Base-by-base conservation (phyloP, 2,888 invertebrate genomes). In the Ethmia dodecea region DNA sequence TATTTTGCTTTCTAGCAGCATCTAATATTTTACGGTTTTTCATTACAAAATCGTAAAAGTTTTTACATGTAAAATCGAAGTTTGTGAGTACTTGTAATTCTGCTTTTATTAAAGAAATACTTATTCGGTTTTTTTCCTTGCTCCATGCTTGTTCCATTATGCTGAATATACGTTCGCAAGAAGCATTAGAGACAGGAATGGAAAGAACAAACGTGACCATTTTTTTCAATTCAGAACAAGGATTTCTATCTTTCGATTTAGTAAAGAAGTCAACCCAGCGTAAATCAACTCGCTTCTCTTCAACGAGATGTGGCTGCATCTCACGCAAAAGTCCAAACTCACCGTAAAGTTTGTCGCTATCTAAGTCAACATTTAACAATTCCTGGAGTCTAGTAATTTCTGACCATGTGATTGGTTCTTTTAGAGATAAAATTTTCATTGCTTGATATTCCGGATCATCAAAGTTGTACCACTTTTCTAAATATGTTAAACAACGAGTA, bases 251-350 rank as follows among this genome's bases (percentile, higher is more conserved):
- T 32, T 42, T 37, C 35, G 34, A 40, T 35, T 38, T 35, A 29
- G 35, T 31, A 37, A 41, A 41, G 34, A 37, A 41, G 37, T 37
- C 37, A 41, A 37, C 37, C 41, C 35, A 37, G 37, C 37, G 33
- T 32, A 41, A 35, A 40, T 41, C 40, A 2, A 40, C 40, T 38
- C 31, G 34, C 22, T 38, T 40, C 22, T 42, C 40, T 42, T 40
- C 41, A 41, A 38, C 34, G 30, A 41, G 41, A 36, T 45, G 34
- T 40, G 32, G 36, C 25, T 44, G 39, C 42, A 42, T 42, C n/a
- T n/a, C n/a, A n/a, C n/a, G n/a, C n/a, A n/a, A n/a, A n/a, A n/a
- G n/a, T n/a, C n/a, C n/a, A n/a, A n/a, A n/a, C n/a, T n/a, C n/a
- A n/a, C n/a, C n/a, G n/a, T n/a, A n/a, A n/a, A n/a, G n/a, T n/a